phyloP scores from a whole-genome alignment of 2,113 vertebrate species.

The Cromileptes altivelis region DNA sequence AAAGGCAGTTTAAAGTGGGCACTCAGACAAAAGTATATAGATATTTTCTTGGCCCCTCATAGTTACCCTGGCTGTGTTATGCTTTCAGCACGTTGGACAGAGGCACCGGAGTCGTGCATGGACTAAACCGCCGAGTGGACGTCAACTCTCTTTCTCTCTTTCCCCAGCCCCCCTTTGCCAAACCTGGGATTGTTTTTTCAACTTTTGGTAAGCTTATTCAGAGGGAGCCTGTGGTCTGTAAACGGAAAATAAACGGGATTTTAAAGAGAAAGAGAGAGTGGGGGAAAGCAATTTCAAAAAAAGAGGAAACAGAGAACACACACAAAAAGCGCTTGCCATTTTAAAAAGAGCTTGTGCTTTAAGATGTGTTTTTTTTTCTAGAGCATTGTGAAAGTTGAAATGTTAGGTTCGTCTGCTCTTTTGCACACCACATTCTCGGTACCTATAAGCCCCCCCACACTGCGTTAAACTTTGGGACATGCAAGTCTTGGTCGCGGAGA shows the following conservation, averaged over 20 bases:
- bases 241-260: slow-evolving; percentile 69
- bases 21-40: slow-evolving; percentile 88
- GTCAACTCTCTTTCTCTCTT: slow-evolving; percentile 82
- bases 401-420: slow-evolving; percentile 87
- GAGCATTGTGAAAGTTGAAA: slow-evolving; percentile 89
- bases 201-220: slow-evolving; percentile 82
- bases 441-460: slow-evolving; percentile 82
- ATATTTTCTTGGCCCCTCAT: slow-evolving; percentile 76
- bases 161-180: slow-evolving; percentile 82
- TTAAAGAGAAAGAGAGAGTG: slow-evolving; percentile 26
- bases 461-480: slow-evolving; percentile 98
- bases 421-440: slow-evolving; percentile 87
- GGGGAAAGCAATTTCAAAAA: background rate
- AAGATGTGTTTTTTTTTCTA: slow-evolving; percentile 83
- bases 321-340: slow-evolving; percentile 52
- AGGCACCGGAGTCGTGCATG: slow-evolving; percentile 87
- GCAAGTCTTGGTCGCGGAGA: slow-evolving; percentile 94
- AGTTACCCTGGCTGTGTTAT: slow-evolving; percentile 84
- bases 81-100: slow-evolving; percentile 97
- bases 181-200: slow-evolving; percentile 86
- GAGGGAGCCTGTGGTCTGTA: slow-evolving; percentile 72
- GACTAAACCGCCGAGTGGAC: slow-evolving; percentile 85
- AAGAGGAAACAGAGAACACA: background rate
- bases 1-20: slow-evolving; percentile 87
- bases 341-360: slow-evolving; percentile 68